These are phyloP conservation scores for Sitobion miscanthi DNA, from an alignment of 1,140 invertebrate genomes.

Conservation along the genomic window DNA sequence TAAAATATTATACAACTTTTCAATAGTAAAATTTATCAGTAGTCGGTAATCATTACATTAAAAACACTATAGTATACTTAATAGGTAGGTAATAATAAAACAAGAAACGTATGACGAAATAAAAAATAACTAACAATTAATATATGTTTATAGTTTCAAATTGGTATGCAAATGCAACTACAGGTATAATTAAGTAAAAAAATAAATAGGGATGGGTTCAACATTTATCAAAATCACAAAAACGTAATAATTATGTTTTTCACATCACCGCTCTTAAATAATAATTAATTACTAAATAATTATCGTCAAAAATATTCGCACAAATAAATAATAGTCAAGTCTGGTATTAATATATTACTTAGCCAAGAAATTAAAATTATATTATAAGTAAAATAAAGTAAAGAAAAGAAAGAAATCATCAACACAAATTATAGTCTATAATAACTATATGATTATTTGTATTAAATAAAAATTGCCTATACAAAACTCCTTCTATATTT, in stretches of 20 bases:
- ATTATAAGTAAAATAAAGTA: neutral
- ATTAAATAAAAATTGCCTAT: neutral
- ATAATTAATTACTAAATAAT: neutral
- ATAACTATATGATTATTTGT: neutral
- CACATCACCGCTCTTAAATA: neutral
- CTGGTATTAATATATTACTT: neutral
- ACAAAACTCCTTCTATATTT: neutral
- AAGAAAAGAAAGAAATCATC: neutral
- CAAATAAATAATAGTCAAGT: neutral
- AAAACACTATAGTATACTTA: neutral
- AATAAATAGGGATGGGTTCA: neutral
- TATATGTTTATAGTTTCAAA: neutral
- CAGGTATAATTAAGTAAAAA: neutral
- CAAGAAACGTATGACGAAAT: constrained; percentile 14
- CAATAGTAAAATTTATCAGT: constrained; percentile 16
- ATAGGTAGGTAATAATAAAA: constrained; percentile 4
- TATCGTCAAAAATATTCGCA: neutral
- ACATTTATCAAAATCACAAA: neutral
- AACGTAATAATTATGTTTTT: neutral
- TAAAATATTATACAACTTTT: constrained; percentile 42
- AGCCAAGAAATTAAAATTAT: neutral
- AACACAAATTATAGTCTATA: neutral
- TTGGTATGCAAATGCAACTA: neutral
- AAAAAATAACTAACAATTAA: constrained; percentile 9
- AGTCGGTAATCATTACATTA: constrained; percentile 6